phyloP scores from a whole-genome alignment of 2,113 vertebrate species.

The Notothenia rossii region DNA sequence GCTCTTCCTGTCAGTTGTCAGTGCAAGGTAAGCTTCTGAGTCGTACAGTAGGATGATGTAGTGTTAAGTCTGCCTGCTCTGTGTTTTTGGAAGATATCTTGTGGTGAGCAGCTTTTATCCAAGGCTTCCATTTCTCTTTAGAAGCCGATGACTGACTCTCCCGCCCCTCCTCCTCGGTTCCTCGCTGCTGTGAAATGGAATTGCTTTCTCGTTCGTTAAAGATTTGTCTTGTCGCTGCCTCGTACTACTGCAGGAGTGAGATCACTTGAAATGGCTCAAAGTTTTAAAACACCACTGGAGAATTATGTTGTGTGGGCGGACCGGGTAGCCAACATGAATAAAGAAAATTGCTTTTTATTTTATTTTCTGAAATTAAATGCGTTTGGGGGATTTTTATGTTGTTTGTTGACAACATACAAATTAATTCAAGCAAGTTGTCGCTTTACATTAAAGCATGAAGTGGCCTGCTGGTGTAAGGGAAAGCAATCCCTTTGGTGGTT shows the following conservation, averaged over 20 bases:
- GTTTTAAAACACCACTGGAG: conserved; percentile 68
- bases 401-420: conserved; percentile 72
- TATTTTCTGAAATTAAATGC: conserved; percentile 60
- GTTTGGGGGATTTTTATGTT: conserved; percentile 42
- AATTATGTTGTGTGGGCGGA: conserved; percentile 43
- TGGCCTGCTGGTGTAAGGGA: conserved; percentile 68
- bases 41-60: conserved; percentile 71
- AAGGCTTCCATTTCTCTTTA: conserved; percentile 78
- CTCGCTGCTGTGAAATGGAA: conserved; percentile 82
- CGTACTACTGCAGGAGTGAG: conserved; percentile 62
- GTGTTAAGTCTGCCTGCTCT: conserved; percentile 78
- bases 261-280: conserved; percentile 74
- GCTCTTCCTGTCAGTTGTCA: conserved; percentile 68
- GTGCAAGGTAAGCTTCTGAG: conserved; percentile 69
- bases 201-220: conserved; percentile 82
- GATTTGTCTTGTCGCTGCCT: conserved; percentile 73
- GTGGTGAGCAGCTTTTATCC: conserved; percentile 78
- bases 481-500: conserved; percentile 78
- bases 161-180: conserved; percentile 62
- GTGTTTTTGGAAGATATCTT: conserved; percentile 59
- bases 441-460: conserved; percentile 85
- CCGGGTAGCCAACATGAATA: conserved; percentile 52
- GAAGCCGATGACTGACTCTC: conserved; percentile 72
- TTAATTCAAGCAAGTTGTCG: conserved; percentile 83
- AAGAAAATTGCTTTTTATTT: conserved; percentile 62